Evolutionary conservation across 2,113 vertebrate genomes (phyloP).

Genomic region (Jacana jacana): DNA sequence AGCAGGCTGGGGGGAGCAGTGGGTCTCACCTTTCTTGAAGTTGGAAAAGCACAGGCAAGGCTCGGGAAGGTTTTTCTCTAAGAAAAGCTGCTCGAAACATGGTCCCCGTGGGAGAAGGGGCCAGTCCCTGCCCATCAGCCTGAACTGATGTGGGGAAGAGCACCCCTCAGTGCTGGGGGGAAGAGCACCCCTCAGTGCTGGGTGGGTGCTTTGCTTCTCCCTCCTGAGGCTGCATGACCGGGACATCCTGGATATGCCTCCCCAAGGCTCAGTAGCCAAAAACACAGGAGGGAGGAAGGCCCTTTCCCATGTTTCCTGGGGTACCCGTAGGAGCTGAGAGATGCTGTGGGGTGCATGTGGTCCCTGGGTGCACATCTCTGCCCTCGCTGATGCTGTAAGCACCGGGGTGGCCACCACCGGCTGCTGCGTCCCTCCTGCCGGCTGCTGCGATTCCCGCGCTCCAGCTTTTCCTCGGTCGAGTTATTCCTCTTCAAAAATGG

Average conservation of each 20-base stretch:
- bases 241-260: neutral
- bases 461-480: neutral
- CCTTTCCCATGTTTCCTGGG: fast-evolving
- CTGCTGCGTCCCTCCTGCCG: neutral
- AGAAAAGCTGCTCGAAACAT: neutral
- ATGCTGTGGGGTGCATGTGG: fast-evolving
- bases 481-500: neutral
- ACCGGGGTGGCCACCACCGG: fast-evolving
- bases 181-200: neutral
- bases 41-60: neutral
- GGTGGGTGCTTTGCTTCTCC: neutral
- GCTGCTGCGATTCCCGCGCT: fast-evolving
- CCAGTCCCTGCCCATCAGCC: neutral
- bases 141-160: neutral
- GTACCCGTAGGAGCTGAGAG: neutral
- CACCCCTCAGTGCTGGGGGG: neutral
- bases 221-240: neutral
- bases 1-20: neutral
- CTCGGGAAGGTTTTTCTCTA: neutral
- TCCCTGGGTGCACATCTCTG: neutral
- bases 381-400: fast-evolving
- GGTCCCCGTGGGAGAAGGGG: neutral
- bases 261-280: fast-evolving
- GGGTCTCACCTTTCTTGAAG: neutral
- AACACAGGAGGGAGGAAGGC: neutral